Percentiles rank a stretch among this genome's conserved stretches.
Conservation (phyloP, 2,797 vertebrate species). For the Sebastes diploproa region DNA sequence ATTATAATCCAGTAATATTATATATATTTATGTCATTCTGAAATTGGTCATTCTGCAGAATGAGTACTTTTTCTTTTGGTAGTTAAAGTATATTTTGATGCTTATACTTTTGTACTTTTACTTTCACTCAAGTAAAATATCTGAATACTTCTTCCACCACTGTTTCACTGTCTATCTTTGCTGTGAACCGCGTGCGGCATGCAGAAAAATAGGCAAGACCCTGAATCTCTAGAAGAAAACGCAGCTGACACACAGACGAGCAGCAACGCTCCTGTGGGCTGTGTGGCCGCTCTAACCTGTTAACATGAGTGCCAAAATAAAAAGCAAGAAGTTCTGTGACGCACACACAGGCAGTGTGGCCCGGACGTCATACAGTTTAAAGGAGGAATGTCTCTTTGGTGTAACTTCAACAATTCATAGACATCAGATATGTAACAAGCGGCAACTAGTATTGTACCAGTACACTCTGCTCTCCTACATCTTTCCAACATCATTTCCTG, state of each 20-base stretch:
- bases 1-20: background rate
- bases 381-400: background rate
- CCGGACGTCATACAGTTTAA: background rate
- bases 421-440: background rate
- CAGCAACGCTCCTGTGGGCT: background rate
- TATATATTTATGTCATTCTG: background rate
- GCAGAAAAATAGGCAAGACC: background rate
- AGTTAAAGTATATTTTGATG: background rate
- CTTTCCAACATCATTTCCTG: background rate
- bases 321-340: background rate
- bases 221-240: background rate
- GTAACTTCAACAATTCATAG: background rate
- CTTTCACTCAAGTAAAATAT: background rate
- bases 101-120: background rate
- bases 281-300: no score
- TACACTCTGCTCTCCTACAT: background rate
- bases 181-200: background rate
- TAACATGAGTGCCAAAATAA: background rate
- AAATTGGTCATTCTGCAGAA: background rate
- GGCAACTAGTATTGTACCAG: background rate
- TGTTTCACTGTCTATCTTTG: background rate
- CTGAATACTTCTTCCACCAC: background rate
- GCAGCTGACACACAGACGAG: background rate
- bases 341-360: background rate
- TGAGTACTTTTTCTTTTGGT: background rate